These are phyloP conservation scores for Pelobates cultripes DNA, from an alignment of 2,797 vertebrate species.

Conservation along the genomic window DNA sequence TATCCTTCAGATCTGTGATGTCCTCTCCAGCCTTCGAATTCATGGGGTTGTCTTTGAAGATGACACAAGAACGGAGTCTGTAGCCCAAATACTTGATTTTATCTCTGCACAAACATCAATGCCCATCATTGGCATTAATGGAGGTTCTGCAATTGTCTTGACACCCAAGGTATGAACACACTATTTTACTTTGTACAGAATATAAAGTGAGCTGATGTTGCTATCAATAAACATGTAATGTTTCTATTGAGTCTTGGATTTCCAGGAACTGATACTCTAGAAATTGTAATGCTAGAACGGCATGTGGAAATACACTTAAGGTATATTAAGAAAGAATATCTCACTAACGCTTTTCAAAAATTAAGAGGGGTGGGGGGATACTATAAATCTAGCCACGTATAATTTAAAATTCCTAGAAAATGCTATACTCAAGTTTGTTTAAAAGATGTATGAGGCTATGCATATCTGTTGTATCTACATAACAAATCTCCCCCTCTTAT, in stretches of 20 bases:
- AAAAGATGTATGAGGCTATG: conserved; percentile 50
- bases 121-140: conserved; percentile 92
- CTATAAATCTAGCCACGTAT: conserved; percentile 11
- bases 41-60: conserved; percentile 96
- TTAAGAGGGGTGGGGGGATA: not conserved
- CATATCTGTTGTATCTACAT: conserved; percentile 44
- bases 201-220: conserved; percentile 6
- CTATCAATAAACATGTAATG: conserved; percentile 14
- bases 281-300: not conserved
- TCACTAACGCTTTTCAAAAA: not conserved
- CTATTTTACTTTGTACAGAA: not conserved
- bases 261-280: not conserved
- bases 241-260: conserved; percentile 2
- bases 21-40: conserved; percentile 88
- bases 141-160: conserved; percentile 90
- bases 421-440: conserved; percentile 21
- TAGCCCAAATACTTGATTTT: conserved; percentile 94
- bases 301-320: conserved; percentile 5
- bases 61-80: conserved; percentile 77
- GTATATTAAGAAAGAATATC: conserved; percentile 7
- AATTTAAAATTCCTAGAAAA: conserved; percentile 42
- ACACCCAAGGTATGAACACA: conserved; percentile 86
- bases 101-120: conserved; percentile 93
- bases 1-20: conserved; percentile 91
- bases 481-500: conserved; percentile 26